phyloP scores from a whole-genome alignment of 2,113 vertebrate genomes.

The Aythya baeri region DNA sequence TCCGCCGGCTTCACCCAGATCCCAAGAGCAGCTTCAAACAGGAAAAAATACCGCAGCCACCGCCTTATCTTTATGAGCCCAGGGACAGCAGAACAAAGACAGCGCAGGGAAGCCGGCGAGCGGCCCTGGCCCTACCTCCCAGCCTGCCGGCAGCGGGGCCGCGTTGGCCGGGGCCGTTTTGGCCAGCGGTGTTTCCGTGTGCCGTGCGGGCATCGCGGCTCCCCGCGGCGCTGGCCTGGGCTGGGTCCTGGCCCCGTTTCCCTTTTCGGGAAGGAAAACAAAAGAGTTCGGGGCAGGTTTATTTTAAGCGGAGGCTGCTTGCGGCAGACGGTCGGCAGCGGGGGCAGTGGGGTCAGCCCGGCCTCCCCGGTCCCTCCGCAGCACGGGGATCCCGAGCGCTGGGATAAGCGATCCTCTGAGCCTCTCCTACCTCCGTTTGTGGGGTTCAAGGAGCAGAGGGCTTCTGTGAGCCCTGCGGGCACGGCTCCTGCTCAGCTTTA shows the following conservation, averaged over 20 bases:
- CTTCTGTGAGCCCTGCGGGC: not conserved
- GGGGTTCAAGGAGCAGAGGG: not conserved
- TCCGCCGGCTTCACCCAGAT: not conserved
- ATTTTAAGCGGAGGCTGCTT: not conserved
- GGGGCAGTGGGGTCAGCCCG: not conserved
- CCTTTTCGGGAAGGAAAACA: not conserved
- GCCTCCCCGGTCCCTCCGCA: not conserved
- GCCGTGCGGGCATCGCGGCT: not conserved
- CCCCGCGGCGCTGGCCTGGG: not conserved
- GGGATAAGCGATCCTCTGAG: not conserved
- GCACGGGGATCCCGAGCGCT: not conserved
- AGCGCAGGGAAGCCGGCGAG: not conserved
- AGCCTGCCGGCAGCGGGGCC: not conserved
- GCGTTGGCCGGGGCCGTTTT: not conserved
- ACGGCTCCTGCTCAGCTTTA: not conserved
- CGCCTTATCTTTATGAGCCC: not conserved
- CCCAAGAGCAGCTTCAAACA: slow-evolving; percentile 30
- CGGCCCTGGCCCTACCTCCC: not conserved
- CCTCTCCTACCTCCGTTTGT: fast-evolving
- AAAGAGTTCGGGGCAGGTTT: not conserved
- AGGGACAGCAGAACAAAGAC: slow-evolving; percentile 36
- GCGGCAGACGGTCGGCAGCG: too few relatives aligned
- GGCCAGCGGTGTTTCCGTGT: not conserved
- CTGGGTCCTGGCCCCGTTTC: not conserved
- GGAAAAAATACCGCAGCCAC: slow-evolving; percentile 44